Evolutionary conservation across 2,113 vertebrate genomes (phyloP).

Genomic region (Mormoops blainvillei): DNA sequence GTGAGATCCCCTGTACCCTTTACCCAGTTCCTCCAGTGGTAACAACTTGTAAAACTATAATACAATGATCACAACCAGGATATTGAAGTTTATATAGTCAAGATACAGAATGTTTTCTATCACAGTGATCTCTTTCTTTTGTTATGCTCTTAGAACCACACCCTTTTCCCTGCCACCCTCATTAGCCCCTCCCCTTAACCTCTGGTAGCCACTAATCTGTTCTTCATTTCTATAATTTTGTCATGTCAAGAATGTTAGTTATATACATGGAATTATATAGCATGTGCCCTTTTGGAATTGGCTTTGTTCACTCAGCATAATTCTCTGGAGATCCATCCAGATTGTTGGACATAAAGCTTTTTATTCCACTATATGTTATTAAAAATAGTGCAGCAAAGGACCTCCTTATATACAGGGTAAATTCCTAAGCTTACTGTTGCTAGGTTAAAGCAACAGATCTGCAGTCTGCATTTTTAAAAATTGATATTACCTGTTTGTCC

Average conservation of each 20-base stretch:
- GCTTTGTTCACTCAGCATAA: not conserved
- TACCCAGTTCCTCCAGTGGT: not conserved
- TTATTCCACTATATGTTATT: not conserved
- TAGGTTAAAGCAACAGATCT: not conserved
- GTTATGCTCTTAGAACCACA: not conserved
- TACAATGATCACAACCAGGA: not conserved
- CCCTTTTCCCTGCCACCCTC: not conserved
- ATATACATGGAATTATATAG: not conserved
- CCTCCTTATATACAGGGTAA: not conserved
- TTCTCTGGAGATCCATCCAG: not conserved
- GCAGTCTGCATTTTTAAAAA: not conserved
- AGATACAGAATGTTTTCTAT: not conserved
- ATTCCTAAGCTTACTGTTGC: not conserved
- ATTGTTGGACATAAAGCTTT: not conserved
- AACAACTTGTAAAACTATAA: not conserved
- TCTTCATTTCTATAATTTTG: not conserved
- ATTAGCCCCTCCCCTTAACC: not conserved
- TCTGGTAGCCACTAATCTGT: not conserved
- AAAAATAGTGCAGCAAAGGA: not conserved
- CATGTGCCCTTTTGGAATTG: not conserved
- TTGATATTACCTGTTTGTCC: not conserved
- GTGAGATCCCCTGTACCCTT: not conserved
- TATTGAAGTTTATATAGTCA: not conserved
- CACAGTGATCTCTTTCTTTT: not conserved
- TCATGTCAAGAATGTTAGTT: not conserved